These are phyloP conservation scores for Eurystomus gularis DNA, from an alignment of 2,113 vertebrate genomes.

Conservation along the genomic window DNA sequence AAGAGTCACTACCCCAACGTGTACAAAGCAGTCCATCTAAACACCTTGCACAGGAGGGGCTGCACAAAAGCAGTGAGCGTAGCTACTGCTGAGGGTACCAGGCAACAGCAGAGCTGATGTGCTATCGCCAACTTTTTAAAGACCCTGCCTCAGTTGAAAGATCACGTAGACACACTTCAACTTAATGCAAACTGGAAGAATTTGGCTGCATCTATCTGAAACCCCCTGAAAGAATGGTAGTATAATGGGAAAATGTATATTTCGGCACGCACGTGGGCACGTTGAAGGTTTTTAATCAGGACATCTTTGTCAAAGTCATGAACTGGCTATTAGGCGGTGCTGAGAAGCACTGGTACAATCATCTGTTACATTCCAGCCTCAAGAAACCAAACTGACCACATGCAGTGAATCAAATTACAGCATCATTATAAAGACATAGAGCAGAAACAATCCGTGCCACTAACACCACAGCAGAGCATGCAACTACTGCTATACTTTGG, in stretches of 20 bases:
- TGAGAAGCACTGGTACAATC: neutral
- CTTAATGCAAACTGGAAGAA: neutral
- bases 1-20: too few species aligned
- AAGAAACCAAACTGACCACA: neutral
- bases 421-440: neutral
- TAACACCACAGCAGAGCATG: fast-evolving
- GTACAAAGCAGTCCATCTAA: too few species aligned
- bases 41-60: neutral
- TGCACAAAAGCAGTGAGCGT: neutral
- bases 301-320: neutral
- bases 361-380: too few species aligned
- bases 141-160: neutral
- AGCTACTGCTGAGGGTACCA: neutral
- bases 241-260: neutral
- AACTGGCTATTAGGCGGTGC: neutral
- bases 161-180: neutral
- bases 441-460: neutral
- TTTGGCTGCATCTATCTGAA: neutral
- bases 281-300: neutral
- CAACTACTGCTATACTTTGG: neutral
- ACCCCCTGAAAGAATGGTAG: neutral
- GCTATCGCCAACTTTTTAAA: neutral
- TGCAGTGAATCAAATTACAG: neutral
- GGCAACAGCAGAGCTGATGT: neutral
- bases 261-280: fast-evolving